Base-by-base conservation (phyloP, 2,113 vertebrate species). In the Salminus brasiliensis region DNA sequence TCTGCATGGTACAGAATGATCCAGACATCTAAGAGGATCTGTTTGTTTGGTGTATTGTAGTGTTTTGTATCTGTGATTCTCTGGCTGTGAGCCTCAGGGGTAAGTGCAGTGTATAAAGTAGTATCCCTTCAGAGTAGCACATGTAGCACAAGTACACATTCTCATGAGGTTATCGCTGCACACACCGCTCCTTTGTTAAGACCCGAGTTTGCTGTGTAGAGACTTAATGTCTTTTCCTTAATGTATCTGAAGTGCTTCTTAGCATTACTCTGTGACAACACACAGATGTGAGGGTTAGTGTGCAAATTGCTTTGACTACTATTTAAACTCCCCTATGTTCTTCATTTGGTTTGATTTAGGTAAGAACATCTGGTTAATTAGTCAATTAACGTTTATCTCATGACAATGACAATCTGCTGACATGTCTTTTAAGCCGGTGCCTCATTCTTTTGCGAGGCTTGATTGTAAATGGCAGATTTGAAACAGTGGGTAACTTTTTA, bases 401-500 rank as follows among this genome's bases (percentile, higher is more conserved):
- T n/a, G n/a, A n/a, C 11, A 25, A 10, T n/a, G 45, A 18, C 21
- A 39, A 6, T n/a, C n/a, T 55, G 23, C 21, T 59, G 25, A 47
- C 9, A 25, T 27, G 2, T 8, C 13, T 52, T 49, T 21, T 21
- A 21, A 43, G 8, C 7, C 3, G 36, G 43, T 10, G 11, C 29
- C 15, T 21, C 15, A 18, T 62, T 4, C 5, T 41, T 68, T 66
- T 36, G 18, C 15, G 12, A 21, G 43, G 18, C 11, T 74, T 57
- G 43, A 32, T 23, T 30, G 10, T 49, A 73, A 81, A 77, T 72
- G 72, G 30, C 36, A 74, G 25, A 45, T 70, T 47, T 62, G 25
- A 47, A 39, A 69, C 66, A 79, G 83, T 86, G 80, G 85, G 79
- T 2, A 9, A 41, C 21, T 82, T 72, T 88, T 88, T 80, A 84